Base-by-base conservation (phyloP, 2,797 vertebrate genomes). In the Scomberomorus guttatus region DNA sequence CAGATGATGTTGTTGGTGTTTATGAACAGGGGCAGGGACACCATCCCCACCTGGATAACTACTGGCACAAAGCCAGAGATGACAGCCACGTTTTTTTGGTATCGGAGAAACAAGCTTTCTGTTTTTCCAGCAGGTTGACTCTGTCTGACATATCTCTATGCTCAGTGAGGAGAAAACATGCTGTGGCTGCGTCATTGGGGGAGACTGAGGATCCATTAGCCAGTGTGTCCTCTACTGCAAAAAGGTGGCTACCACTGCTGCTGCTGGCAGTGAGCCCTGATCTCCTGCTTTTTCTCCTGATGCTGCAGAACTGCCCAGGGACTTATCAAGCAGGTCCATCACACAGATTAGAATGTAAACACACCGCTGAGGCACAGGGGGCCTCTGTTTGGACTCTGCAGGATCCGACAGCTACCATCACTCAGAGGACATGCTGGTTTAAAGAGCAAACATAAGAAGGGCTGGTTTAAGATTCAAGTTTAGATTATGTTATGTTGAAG, bases 311-410 rank as follows among this genome's bases (percentile, higher is more conserved):
- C 64, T 86, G 81, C 87, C 84, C 65, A n/a, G 32, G 63, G 80
- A 48, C 80, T 90, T 91, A 94, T 95, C 92, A 85, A 73, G 27
- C 54, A 79, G 63, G 63, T 77, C 69, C 89, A 93, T 95, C 92
- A 67, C 78, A 75, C 63, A 77, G 87, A 93, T 91, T 86, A 90
- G 84, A 94, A 94, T 93, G 92, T 91, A 93, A 94, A 94, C 93
- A 94, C 72, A 72, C 20, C 10, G 15, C 81, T 44, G 76, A 66
- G 64, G 42, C 73, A 73, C 55, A 25, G 63, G 54, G 79, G 72
- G 48, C 48, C 73, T 84, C 75, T 85, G 80, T 85, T 84, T 51
- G 73, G 84, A 77, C 67, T 82, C 63, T 55, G 68, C 75, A 62
- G 39, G 76, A 80, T 78, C 63, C 67, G 56, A 70, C 87, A 83